These are phyloP conservation scores for Bhutanitis thaidina DNA, from an alignment of 2,888 invertebrate genomes.

Conservation along the genomic window DNA sequence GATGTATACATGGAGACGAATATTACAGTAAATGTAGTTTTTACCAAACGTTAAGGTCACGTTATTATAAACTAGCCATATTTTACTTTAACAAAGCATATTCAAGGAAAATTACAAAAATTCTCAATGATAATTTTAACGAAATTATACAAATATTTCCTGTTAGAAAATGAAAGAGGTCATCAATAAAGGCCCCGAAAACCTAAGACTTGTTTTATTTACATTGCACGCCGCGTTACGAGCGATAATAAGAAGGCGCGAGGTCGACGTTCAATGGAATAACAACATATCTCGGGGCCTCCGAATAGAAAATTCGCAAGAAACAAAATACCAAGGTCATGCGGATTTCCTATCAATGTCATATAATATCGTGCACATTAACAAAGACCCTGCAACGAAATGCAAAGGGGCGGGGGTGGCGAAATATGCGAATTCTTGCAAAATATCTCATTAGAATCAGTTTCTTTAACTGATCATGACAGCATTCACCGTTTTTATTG, in stretches of 20 bases:
- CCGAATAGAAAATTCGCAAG: conserved; percentile 69
- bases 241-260: conserved; percentile 57
- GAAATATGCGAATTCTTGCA: conserved; percentile 67
- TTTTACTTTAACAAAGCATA: conserved; percentile 21
- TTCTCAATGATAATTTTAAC: conserved; percentile 38
- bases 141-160: not conserved
- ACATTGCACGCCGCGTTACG: conserved; percentile 66
- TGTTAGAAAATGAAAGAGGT: conserved; percentile 43
- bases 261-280: conserved; percentile 61
- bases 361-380: conserved; percentile 77
- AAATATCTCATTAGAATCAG: conserved; percentile 70
- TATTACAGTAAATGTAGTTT: conserved; percentile 32
- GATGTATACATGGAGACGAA: conserved; percentile 51
- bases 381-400: conserved; percentile 79
- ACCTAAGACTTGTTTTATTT: conserved; percentile 65
- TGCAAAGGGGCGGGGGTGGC: conserved; percentile 80
- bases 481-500: conserved; percentile 70
- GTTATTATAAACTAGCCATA: conserved; percentile 17
- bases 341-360: conserved; percentile 79
- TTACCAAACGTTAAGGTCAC: conserved; percentile 35
- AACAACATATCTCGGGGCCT: conserved; percentile 61
- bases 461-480: conserved; percentile 72
- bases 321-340: conserved; percentile 79
- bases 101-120: conserved; percentile 28
- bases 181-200: conserved; percentile 63